Evolutionary conservation across 1,140 invertebrate species (phyloP).

Genomic region (Procambarus virginalis): DNA sequence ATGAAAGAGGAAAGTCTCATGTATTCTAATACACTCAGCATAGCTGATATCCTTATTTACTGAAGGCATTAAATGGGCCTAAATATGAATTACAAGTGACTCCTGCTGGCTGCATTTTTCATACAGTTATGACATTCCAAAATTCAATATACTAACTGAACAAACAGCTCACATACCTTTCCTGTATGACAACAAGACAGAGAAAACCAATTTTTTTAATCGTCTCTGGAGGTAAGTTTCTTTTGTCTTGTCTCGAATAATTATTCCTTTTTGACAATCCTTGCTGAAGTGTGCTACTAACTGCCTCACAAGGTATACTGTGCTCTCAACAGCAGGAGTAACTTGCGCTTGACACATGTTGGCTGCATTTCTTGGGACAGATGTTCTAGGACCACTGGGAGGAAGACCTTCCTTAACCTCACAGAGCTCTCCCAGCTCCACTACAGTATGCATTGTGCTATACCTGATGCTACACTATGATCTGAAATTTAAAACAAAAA

Average conservation of each 20-base stretch:
- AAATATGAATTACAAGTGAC: no score
- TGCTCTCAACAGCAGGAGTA: conserved; percentile 17
- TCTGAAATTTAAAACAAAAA: background rate
- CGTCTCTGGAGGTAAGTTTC: conserved; percentile 5
- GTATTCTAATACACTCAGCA: no score
- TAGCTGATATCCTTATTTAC: no score
- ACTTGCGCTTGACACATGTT: background rate
- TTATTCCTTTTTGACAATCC: background rate
- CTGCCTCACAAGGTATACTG: conserved; percentile 24
- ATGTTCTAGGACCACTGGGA: background rate
- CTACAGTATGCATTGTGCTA: background rate
- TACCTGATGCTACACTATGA: background rate
- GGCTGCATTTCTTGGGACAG: background rate
- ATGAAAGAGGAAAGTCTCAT: no score
- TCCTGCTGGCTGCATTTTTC: no score
- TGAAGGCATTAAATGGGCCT: no score
- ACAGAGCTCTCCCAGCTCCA: background rate
- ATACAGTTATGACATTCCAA: no score
- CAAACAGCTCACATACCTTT: conserved; percentile 13
- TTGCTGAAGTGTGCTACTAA: conserved; percentile 9
- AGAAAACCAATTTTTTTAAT: conserved; percentile 8
- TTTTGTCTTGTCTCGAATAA: background rate
- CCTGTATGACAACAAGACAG: conserved; percentile 25
- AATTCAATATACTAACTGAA: background rate
- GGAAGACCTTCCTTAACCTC: background rate